A percentile compares a stretch with the other conserved stretches of the same genome.
phyloP scores from a whole-genome alignment of 2,888 invertebrate genomes.

The Rhingia campestris region DNA sequence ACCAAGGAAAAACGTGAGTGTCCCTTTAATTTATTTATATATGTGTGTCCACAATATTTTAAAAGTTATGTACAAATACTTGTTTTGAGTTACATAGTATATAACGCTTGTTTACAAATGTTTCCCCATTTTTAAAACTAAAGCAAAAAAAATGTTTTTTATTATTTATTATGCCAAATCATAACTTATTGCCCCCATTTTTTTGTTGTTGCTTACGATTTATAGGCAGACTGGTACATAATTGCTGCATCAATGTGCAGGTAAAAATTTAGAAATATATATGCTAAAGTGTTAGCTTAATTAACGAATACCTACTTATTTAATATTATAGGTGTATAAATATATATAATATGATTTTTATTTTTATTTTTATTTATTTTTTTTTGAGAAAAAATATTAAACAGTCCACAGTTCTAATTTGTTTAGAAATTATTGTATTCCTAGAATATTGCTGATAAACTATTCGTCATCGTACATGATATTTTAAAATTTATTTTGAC shows the following conservation, averaged over 20 bases:
- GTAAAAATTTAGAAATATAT: constrained; percentile 41
- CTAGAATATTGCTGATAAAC: constrained; percentile 34
- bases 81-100: constrained; percentile 10
- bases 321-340: constrained; percentile 43
- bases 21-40: constrained; percentile 49
- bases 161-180: constrained; percentile 4
- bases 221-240: constrained; percentile 26
- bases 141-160: not conserved
- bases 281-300: constrained; percentile 25
- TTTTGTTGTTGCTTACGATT: not conserved
- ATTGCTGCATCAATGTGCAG: constrained; percentile 31
- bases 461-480: constrained; percentile 15
- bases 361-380: too few species aligned
- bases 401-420: constrained; percentile 30
- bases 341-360: constrained; percentile 3
- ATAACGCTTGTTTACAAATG: not conserved
- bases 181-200: constrained; percentile 31
- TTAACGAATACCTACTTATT: constrained; percentile 46
- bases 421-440: constrained; percentile 49
- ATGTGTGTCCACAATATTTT: constrained; percentile 43
- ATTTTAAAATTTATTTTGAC: constrained; percentile 1
- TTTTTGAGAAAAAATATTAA: constrained; percentile 25
- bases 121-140: constrained; percentile 11
- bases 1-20: constrained; percentile 1
- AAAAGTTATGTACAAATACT: constrained; percentile 62